Conservation (phyloP, 2,113 vertebrate species). For the Brachionichthys hirsutus region DNA sequence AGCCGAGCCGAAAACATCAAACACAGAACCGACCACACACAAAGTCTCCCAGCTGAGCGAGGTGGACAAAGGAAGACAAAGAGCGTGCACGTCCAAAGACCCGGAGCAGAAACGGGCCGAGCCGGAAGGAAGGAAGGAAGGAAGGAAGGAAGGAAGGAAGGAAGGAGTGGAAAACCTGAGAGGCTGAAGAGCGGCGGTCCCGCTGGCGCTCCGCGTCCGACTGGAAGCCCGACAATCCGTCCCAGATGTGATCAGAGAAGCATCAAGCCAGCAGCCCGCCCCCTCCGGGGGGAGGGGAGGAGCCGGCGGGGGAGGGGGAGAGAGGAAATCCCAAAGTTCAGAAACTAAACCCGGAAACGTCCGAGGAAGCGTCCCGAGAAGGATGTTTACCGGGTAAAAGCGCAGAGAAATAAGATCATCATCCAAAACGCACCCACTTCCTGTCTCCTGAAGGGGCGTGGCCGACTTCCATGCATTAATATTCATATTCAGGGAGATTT, state of each 20-base stretch:
- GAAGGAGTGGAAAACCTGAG: conserved; percentile 55
- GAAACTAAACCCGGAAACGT: conserved; percentile 8
- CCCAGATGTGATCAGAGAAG: conserved; percentile 73
- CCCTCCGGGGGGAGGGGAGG: conserved; percentile 41
- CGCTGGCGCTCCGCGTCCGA: conserved; percentile 28
- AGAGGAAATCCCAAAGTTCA: conserved; percentile 55
- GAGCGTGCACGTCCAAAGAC: conserved; percentile 19
- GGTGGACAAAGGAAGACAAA: conserved; percentile 34
- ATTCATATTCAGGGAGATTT: too few relatives aligned
- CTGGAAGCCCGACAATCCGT: conserved; percentile 61
- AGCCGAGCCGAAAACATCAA: conserved; percentile 15
- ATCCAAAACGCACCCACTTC: too few relatives aligned
- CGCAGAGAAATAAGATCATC: too few relatives aligned
- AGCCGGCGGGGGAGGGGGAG: conserved; percentile 27
- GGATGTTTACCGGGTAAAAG: too few relatives aligned
- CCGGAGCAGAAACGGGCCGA: conserved; percentile 7
- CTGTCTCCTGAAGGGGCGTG: too few relatives aligned
- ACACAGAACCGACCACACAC: conserved; percentile 3
- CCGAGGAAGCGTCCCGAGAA: too few relatives aligned
- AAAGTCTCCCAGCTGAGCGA: background rate
- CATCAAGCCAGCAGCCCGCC: conserved; percentile 59
- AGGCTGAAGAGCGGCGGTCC: conserved; percentile 51
- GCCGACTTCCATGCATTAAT: too few relatives aligned
- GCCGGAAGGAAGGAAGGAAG: background rate
- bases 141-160: conserved; percentile 13